Evolutionary conservation across 1,140 invertebrate species (phyloP).

Genomic region (Portunus trituberculatus): DNA sequence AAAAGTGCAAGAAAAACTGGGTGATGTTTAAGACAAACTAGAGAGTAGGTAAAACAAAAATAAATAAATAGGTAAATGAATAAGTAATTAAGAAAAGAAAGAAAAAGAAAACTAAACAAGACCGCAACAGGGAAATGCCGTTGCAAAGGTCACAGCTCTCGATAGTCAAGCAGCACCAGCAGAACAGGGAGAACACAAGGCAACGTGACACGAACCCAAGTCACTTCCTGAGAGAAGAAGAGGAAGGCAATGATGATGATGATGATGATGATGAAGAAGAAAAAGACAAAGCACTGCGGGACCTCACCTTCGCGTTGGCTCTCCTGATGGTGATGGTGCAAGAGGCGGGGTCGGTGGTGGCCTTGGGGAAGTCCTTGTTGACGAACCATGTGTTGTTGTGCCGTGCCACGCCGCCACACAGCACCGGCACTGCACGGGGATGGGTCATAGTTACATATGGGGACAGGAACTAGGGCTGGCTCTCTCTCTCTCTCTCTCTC

Average conservation of each 20-base stretch:
- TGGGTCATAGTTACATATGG: too few species aligned
- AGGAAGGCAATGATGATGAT: not conserved
- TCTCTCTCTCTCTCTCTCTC: not conserved
- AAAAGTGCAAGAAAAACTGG: not conserved
- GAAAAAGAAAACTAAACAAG: not conserved
- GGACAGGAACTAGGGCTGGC: not conserved
- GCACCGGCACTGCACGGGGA: constrained; percentile 38
- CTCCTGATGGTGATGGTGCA: constrained; percentile 62
- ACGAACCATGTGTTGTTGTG: constrained; percentile 72
- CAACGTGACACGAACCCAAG: not conserved
- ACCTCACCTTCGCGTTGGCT: not conserved
- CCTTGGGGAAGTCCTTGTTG: constrained; percentile 59
- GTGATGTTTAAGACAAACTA: not conserved
- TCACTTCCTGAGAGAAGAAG: not conserved
- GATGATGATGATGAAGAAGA: not conserved
- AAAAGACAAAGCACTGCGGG: not conserved
- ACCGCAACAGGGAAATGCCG: not conserved
- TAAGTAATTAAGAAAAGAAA: not conserved
- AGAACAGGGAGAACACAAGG: not conserved
- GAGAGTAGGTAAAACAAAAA: not conserved
- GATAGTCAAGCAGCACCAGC: not conserved
- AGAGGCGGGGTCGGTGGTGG: constrained; percentile 18
- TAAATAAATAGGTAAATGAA: not conserved
- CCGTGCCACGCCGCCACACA: constrained; percentile 36
- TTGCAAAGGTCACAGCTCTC: not conserved